Evolutionary conservation across 2,113 vertebrate species (phyloP).

Genomic region (Scartelaos histophorus): DNA sequence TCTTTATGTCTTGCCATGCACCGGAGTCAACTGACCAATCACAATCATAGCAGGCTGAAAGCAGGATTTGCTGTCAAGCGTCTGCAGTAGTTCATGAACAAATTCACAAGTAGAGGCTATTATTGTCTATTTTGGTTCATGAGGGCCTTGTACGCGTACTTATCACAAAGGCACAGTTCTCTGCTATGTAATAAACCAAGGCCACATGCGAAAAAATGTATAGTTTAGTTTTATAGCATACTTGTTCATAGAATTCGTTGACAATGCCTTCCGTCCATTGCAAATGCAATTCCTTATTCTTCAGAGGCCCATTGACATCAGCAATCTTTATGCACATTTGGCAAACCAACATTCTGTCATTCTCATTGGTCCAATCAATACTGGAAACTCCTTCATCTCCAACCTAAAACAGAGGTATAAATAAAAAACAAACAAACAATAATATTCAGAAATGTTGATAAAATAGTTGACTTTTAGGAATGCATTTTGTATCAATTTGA

Average conservation of each 20-base stretch:
- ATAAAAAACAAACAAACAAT: too few relatives aligned
- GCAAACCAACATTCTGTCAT: slow-evolving; percentile 92
- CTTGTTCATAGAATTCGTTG: slow-evolving; percentile 98
- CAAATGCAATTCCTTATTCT: slow-evolving; percentile 92
- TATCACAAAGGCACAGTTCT: background rate
- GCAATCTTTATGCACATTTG: slow-evolving; percentile 99
- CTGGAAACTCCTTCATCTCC: slow-evolving; percentile 88
- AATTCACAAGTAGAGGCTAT: slow-evolving; percentile 32
- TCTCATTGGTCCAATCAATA: slow-evolving; percentile 97
- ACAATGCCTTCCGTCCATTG: slow-evolving; percentile 98
- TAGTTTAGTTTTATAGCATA: slow-evolving; percentile 42
- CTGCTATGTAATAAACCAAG: background rate
- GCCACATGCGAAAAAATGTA: background rate
- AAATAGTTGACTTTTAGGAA: background rate
- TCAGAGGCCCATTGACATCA: slow-evolving; percentile 95
- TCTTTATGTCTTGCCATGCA: slow-evolving; percentile 21
- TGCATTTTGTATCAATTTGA: too few relatives aligned
- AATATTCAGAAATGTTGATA: too few relatives aligned
- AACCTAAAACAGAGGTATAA: slow-evolving; percentile 74
- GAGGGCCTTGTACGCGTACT: background rate
- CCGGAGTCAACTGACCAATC: slow-evolving; percentile 30
- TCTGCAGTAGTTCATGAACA: slow-evolving; percentile 12
- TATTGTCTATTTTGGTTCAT: slow-evolving; percentile 18
- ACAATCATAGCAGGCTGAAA: slow-evolving; percentile 17
- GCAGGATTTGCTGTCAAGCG: slow-evolving; percentile 56